Evolutionary conservation across 2,888 invertebrate genomes (phyloP).

Genomic region (Zygogramma bicolorata): DNA sequence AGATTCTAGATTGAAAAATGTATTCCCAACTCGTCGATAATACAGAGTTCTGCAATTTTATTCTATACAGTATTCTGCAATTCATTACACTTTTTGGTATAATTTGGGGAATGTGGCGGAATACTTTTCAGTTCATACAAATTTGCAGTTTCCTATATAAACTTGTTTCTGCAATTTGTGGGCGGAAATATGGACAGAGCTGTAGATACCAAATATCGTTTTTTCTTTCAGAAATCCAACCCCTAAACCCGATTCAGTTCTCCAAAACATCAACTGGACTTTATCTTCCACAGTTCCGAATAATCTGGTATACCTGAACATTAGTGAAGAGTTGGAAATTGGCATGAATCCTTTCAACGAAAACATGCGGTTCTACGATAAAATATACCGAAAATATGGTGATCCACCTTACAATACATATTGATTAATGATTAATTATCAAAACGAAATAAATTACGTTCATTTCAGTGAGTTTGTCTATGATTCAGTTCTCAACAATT

Average conservation of each 20-base stretch:
- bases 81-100: no score
- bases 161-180: no score
- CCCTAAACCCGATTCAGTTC: constrained; percentile 28
- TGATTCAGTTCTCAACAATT: no score
- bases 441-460: background rate
- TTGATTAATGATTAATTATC: background rate
- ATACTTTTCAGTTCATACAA: no score
- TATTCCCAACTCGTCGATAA: no score
- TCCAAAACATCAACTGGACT: constrained; percentile 41
- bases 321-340: constrained; percentile 22
- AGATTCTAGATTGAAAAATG: no score
- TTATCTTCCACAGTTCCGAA: background rate
- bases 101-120: no score
- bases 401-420: constrained; percentile 46
- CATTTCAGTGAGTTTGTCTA: background rate
- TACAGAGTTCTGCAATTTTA: no score
- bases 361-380: constrained; percentile 46
- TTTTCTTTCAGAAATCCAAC: constrained; percentile 42
- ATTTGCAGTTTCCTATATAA: no score
- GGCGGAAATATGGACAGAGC: no score
- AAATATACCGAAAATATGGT: constrained; percentile 45
- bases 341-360: constrained; percentile 37
- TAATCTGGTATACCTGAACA: constrained; percentile 30
- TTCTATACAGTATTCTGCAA: no score
- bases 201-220: no score